Conservation (phyloP, 2,797 vertebrate genomes). For the Falco cherrug region DNA sequence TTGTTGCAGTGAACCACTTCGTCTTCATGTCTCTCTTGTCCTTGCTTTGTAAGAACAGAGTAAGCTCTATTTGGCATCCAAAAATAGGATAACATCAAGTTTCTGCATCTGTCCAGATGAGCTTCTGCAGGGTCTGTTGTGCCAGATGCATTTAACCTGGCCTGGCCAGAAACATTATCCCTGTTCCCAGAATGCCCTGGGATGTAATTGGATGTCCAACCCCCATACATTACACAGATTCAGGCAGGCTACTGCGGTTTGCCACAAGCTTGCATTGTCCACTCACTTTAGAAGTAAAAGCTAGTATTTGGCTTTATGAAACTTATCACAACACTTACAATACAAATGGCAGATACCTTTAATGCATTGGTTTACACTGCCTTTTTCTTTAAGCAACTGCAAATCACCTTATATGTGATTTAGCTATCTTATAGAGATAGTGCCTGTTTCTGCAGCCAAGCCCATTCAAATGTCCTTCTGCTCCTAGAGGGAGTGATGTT, state of each 20-base stretch:
- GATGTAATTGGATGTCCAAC: constrained; percentile 37
- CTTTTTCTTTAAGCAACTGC: constrained; percentile 50
- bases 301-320: constrained; percentile 11
- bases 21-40: background rate
- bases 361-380: constrained; percentile 5
- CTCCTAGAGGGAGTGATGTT: background rate
- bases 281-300: constrained; percentile 13
- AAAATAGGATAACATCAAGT: constrained; percentile 10
- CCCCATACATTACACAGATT: background rate
- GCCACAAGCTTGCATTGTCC: constrained; percentile 29
- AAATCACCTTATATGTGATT: background rate
- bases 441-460: background rate
- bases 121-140: background rate
- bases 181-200: constrained; percentile 41
- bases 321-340: background rate
- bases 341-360: constrained; percentile 19
- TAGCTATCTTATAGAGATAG: background rate
- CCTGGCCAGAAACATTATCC: constrained; percentile 39
- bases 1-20: constrained; percentile 46
- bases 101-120: background rate
- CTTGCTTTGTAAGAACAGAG: constrained; percentile 15
- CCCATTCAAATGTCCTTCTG: background rate
- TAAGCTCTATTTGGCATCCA: background rate
- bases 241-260: background rate
- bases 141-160: constrained; percentile 49